These are phyloP conservation scores for Entomobrya multifasciata DNA, from an alignment of 2,888 invertebrate genomes.

Conservation along the genomic window DNA sequence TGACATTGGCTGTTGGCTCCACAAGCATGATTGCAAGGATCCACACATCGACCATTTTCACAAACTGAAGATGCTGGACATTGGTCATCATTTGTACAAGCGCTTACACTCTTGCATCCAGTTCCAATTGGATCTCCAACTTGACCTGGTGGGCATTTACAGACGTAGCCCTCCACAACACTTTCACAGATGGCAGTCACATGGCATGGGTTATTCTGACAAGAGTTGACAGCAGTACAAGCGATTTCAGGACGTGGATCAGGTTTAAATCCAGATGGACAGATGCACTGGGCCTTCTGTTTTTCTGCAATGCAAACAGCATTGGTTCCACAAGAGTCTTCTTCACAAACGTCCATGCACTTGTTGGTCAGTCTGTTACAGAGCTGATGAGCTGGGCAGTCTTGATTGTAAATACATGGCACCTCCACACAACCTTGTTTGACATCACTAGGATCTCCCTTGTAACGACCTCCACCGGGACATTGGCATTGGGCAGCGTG, in stretches of 20 bases:
- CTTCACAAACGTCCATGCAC: conserved; percentile 90
- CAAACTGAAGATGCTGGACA: conserved; percentile 90
- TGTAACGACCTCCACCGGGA: conserved; percentile 88
- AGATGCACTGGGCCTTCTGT: conserved; percentile 91
- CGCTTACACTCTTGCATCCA: conserved; percentile 90
- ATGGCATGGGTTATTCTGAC: conserved; percentile 86
- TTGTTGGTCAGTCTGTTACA: conserved; percentile 92
- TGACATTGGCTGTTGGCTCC: conserved; percentile 91
- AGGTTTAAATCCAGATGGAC: conserved; percentile 90
- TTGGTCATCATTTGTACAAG: conserved; percentile 88
- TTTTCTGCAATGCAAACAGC: conserved; percentile 94
- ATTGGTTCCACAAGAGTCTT: conserved; percentile 91
- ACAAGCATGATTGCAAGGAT: conserved; percentile 91
- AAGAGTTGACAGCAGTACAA: conserved; percentile 84
- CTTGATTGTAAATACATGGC: conserved; percentile 91
- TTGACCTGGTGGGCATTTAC: conserved; percentile 89
- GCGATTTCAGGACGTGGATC: conserved; percentile 92
- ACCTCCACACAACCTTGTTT: conserved; percentile 88
- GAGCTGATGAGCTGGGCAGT: conserved; percentile 89
- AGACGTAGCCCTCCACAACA: conserved; percentile 86
- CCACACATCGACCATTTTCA: conserved; percentile 87
- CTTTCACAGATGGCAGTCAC: conserved; percentile 88
- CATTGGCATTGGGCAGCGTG: conserved; percentile 95
- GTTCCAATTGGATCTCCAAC: conserved; percentile 88
- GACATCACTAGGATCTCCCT: conserved; percentile 91